Base-by-base conservation (phyloP, 2,797 vertebrate genomes). In the Poeciliopsis infans region DNA sequence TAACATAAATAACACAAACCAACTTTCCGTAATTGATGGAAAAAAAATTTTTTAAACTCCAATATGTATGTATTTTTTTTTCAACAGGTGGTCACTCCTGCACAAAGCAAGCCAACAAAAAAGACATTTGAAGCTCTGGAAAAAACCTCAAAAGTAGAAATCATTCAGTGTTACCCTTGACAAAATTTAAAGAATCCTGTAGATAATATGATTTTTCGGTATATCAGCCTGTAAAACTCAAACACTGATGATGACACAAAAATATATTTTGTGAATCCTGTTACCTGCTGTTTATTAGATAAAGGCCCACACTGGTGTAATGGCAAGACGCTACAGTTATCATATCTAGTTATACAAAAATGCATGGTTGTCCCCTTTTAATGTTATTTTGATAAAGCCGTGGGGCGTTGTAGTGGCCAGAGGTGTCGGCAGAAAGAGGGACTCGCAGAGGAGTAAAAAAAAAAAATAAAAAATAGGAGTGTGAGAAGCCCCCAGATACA, bases 401-500 rank as follows among this genome's bases (percentile, higher is more conserved):
- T 36, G 72, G 81, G 85, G 77, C 45, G 33, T 77, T 75, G 82
- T 79, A 86, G 80, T 16, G 86, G 88, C 89, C 84, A 78, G 88
- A 84, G 86, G 79, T 83, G 88, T 85, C 79, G 85, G 85, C 16
- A 28, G 74, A 81, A 83, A 77, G 79, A 87, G 78, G 79, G 80
- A 88, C 76, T 64, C 69, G 79, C 0, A 59, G 76, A 87, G 86
- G 71, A 78, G n/a, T 64, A 39, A 43, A 57, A 79, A 45, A 46
- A 66, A 47, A 68, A 31, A 71, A 23, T 75, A 76, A 81, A 79
- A 86, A 75, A 74, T 59, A 72, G 75, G 81, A 51, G 88, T 73
- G 83, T 83, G 87, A 93, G 89, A 91, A 90, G 91, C 90, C 91
- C 86, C 85, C 78, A 91, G 90, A 93, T 93, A 93, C 61, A 88